Evolutionary conservation across 2,113 vertebrate genomes (phyloP).

Genomic region (Saimiri boliviensis): DNA sequence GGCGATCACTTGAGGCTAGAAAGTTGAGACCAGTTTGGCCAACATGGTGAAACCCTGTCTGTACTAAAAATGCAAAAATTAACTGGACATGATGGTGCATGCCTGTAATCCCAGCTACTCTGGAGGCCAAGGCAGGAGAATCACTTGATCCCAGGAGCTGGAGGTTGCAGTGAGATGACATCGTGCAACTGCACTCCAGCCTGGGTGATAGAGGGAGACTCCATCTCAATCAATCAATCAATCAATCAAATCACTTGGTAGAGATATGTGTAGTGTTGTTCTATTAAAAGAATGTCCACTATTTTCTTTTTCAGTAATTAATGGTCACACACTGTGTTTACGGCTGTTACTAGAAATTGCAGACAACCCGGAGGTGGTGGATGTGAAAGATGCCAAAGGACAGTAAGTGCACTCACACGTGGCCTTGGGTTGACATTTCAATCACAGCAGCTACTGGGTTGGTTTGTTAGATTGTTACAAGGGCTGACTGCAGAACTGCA

Average conservation of each 20-base stretch:
- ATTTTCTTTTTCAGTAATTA: slow-evolving; percentile 89
- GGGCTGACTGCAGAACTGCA: background rate
- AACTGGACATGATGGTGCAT: no score
- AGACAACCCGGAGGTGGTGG: slow-evolving; percentile 88
- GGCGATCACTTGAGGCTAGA: no score
- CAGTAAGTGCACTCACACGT: slow-evolving; percentile 88
- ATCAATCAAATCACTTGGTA: background rate
- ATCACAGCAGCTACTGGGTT: background rate
- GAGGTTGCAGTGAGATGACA: no score
- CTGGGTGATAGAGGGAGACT: no score
- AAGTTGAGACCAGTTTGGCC: no score
- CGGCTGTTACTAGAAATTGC: slow-evolving; percentile 94
- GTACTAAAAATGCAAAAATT: no score
- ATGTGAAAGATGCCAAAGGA: slow-evolving; percentile 94
- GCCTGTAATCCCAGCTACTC: no score
- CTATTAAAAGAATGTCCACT: background rate
- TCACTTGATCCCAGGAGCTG: no score
- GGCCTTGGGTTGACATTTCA: background rate
- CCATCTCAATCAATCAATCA: no score
- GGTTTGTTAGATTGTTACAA: background rate
- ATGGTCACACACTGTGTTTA: slow-evolving; percentile 95
- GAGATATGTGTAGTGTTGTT: background rate
- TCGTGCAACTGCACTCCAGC: no score
- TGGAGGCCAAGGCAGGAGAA: no score
- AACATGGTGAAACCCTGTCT: no score